A percentile compares a stretch with the other conserved stretches of the same genome.
phyloP scores from a whole-genome alignment of 37 sponge, comb jelly and placozoan species.

The Dysidea cf. avara region DNA sequence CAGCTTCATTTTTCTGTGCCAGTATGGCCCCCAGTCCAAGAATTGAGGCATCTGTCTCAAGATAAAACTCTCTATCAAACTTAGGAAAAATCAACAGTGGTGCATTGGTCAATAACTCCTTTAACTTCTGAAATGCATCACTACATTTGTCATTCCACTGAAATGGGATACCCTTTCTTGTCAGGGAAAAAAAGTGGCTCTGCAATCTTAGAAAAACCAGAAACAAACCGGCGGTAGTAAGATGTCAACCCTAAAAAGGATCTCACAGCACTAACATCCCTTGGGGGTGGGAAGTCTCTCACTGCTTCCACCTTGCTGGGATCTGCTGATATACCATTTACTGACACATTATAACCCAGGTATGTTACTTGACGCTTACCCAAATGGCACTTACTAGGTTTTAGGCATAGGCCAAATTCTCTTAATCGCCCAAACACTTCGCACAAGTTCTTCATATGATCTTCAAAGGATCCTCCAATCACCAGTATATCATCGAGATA shows the following conservation, averaged over 20 bases:
- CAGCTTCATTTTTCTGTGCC: constrained; percentile 24
- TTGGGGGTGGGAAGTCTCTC: constrained; percentile 14
- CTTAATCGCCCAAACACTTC: constrained; percentile 34
- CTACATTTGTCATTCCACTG: constrained; percentile 29
- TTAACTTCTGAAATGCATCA: constrained; percentile 34
- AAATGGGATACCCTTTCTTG: constrained; percentile 15
- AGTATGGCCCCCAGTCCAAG: constrained; percentile 50
- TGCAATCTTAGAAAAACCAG: constrained; percentile 18
- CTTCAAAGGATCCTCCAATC: constrained; percentile 3
- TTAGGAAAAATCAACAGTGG: constrained; percentile 38
- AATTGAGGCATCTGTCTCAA: constrained; percentile 57
- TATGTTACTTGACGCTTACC: constrained; percentile 1
- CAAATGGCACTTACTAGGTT: constrained; percentile 17
- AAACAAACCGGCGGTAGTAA: too few relatives aligned
- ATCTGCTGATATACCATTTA: constrained; percentile 8
- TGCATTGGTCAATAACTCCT: constrained; percentile 6
- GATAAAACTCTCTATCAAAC: constrained; percentile 19
- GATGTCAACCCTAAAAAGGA: constrained; percentile 25
- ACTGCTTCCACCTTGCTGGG: constrained; percentile 13
- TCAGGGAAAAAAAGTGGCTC: constrained; percentile 16
- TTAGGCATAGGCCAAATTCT: constrained; percentile 7
- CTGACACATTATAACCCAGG: constrained; percentile 37
- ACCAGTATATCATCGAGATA: too few relatives aligned
- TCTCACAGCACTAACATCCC: constrained; percentile 3
- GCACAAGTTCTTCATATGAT: constrained; percentile 19